These are phyloP conservation scores for Gnathochromis pfefferi DNA, from an alignment of 2,113 vertebrate genomes.

Conservation along the genomic window DNA sequence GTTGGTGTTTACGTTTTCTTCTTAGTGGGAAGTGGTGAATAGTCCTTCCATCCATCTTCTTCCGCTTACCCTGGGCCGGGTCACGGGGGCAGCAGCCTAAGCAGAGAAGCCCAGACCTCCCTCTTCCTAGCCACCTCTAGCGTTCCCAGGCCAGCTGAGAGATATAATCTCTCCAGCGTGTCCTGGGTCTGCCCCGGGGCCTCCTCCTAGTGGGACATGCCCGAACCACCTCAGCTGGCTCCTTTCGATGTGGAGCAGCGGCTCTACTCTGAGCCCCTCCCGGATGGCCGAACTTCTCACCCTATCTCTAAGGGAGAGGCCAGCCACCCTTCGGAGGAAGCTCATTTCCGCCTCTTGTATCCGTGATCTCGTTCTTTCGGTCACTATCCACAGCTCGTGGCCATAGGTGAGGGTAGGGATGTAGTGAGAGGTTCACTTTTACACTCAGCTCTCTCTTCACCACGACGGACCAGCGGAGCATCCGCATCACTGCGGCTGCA, in stretches of 20 bases:
- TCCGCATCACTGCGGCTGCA: accelerated
- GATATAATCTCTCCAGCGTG: too few species aligned
- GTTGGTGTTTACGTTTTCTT: not conserved
- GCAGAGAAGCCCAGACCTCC: too few species aligned
- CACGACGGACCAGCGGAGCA: accelerated
- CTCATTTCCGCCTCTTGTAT: accelerated
- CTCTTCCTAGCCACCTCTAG: accelerated
- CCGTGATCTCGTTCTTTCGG: too few species aligned
- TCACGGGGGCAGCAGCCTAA: accelerated
- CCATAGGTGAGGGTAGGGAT: accelerated
- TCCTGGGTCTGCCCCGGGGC: too few species aligned
- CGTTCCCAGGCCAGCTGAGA: accelerated
- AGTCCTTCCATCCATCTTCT: not conserved
- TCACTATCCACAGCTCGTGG: too few species aligned
- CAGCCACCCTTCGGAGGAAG: too few species aligned
- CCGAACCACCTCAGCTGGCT: accelerated
- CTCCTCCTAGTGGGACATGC: accelerated
- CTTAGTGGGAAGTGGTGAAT: not conserved
- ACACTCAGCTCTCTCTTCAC: not conserved
- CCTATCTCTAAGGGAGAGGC: too few species aligned
- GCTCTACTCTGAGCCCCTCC: too few species aligned
- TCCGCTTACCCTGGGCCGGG: too few species aligned
- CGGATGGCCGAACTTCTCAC: accelerated
- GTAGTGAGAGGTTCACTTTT: not conserved
- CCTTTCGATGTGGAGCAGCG: accelerated